phyloP scores from a whole-genome alignment of 2,888 invertebrate genomes.

The Chrysotoxum bicinctum region DNA sequence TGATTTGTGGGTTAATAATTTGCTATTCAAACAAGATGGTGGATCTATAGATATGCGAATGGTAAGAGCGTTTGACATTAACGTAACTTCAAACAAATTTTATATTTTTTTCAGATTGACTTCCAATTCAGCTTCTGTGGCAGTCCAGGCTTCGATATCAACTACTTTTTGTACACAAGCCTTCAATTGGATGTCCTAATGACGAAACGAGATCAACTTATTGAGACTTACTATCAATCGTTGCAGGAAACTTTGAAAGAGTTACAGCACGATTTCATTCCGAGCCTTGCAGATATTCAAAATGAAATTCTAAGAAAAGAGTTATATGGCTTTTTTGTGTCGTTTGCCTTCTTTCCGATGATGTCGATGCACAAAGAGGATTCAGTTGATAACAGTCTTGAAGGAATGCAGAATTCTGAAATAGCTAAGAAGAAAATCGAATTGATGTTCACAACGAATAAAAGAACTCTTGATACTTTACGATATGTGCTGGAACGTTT shows the following conservation, averaged over 20 bases:
- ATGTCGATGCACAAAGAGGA: conserved; percentile 79
- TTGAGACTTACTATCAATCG: conserved; percentile 76
- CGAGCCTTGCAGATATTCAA: conserved; percentile 76
- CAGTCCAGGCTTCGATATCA: conserved; percentile 81
- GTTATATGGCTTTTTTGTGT: conserved; percentile 80
- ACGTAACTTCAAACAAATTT: neutral
- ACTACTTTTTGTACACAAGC: conserved; percentile 81
- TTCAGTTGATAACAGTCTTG: conserved; percentile 78
- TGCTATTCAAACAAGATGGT: conserved; percentile 80
- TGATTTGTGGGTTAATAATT: conserved; percentile 83
- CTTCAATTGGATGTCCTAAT: conserved; percentile 77
- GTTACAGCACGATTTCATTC: conserved; percentile 74
- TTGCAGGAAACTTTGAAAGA: conserved; percentile 75
- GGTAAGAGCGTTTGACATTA: conserved; percentile 76
- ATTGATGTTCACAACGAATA: conserved; percentile 79
- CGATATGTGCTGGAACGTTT: conserved; percentile 77
- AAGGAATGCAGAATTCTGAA: conserved; percentile 78
- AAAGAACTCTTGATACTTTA: conserved; percentile 77
- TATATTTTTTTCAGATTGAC: conserved; percentile 77
- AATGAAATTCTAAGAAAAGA: conserved; percentile 77
- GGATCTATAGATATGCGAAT: conserved; percentile 80
- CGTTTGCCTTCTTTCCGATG: conserved; percentile 79
- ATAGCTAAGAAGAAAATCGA: conserved; percentile 78
- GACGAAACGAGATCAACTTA: conserved; percentile 75
- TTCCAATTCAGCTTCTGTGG: conserved; percentile 80